Evolutionary conservation across 2,113 vertebrate genomes (phyloP).

Genomic region (Triplophysa dalaica): DNA sequence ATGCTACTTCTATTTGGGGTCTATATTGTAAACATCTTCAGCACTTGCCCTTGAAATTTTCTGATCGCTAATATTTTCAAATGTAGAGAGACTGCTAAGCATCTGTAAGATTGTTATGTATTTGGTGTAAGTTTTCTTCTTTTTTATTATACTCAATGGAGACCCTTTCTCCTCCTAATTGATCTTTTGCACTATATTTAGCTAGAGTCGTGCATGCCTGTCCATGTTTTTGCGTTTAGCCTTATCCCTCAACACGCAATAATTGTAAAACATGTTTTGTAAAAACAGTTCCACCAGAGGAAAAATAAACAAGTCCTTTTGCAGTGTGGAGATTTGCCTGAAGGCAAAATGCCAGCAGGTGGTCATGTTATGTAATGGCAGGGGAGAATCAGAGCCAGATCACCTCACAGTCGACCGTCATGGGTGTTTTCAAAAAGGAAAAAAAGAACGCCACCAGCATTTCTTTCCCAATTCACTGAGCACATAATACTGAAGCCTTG

Average conservation of each 20-base stretch:
- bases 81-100: neutral
- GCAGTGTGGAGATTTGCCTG: neutral
- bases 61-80: neutral
- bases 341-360: constrained; percentile 28
- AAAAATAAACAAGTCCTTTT: constrained; percentile 45
- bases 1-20: neutral
- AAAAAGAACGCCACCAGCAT: constrained; percentile 1
- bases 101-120: neutral
- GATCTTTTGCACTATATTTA: constrained; percentile 42
- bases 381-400: neutral
- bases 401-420: constrained; percentile 1
- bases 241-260: constrained; percentile 30
- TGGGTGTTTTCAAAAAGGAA: neutral
- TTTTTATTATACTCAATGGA: neutral
- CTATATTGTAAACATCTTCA: neutral
- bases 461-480: neutral
- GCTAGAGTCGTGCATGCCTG: constrained; percentile 35
- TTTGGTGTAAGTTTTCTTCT: neutral
- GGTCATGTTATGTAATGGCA: constrained; percentile 9
- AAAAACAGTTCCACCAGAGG: constrained; percentile 37
- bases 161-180: neutral
- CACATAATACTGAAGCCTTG: neutral
- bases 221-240: constrained; percentile 27
- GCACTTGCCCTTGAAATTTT: neutral
- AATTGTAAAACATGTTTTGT: constrained; percentile 32